phyloP scores from a whole-genome alignment of 2,888 invertebrate species.

The Lasioglossum leucozonium region DNA sequence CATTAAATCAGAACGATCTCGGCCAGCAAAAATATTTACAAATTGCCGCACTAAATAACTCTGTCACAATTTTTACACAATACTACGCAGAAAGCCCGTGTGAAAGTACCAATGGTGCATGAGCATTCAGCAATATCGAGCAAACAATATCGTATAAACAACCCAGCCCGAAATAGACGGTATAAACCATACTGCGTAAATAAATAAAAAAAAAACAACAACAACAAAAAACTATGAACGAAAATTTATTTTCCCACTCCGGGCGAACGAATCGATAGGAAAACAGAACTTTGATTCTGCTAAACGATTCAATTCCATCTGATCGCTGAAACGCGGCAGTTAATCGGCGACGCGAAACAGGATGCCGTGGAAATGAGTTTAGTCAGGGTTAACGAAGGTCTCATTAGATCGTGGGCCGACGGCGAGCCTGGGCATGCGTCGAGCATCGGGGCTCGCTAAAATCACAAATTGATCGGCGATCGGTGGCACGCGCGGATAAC shows the following conservation, averaged over 20 bases:
- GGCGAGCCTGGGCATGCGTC: neutral
- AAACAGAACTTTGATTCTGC: neutral
- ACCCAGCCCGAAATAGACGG: neutral
- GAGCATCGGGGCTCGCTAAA: neutral
- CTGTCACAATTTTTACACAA: neutral
- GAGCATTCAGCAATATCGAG: neutral
- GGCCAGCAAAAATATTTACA: neutral
- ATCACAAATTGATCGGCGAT: neutral
- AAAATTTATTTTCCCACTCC: neutral
- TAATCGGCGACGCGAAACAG: conserved; percentile 12
- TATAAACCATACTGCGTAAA: neutral
- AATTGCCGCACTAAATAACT: neutral
- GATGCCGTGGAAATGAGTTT: conserved; percentile 1
- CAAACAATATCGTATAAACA: neutral
- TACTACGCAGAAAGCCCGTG: neutral
- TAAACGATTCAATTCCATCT: neutral
- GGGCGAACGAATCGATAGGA: neutral
- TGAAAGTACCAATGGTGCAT: neutral
- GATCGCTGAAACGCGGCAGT: conserved; percentile 8
- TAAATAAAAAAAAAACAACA: neutral
- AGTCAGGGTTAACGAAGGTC: conserved; percentile 29
- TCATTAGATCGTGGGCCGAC: conserved; percentile 7
- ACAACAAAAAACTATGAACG: too few species aligned
- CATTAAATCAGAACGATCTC: neutral
- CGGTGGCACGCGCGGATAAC: neutral